Evolutionary conservation across 2,113 vertebrate genomes (phyloP).

Genomic region (Pelobates fuscus): DNA sequence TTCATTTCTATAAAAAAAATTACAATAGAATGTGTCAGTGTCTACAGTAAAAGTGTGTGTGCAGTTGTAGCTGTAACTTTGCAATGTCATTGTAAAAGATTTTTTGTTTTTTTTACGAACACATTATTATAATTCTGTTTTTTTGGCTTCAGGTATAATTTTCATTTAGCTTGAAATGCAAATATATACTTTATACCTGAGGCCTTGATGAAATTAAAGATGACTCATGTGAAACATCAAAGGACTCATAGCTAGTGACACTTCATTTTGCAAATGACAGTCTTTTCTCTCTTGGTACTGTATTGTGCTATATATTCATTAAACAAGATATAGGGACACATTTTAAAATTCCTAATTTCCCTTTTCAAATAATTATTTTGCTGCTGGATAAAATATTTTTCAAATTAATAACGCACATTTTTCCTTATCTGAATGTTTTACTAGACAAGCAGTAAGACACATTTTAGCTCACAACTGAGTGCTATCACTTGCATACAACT

Average conservation of each 20-base stretch:
- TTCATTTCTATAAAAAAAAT: no score
- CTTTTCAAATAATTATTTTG: neutral
- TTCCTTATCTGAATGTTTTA: no score
- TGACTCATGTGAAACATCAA: conserved; percentile 27
- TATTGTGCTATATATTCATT: conserved; percentile 33
- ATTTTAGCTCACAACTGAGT: no score
- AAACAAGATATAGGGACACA: conserved; percentile 7
- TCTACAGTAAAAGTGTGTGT: no score
- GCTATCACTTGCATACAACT: no score
- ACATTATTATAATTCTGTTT: neutral
- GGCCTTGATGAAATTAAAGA: conserved; percentile 28
- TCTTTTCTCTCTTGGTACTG: conserved; percentile 5
- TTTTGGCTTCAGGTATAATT: conserved; percentile 24
- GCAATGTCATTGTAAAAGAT: conserved; percentile 1
- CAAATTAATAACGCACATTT: neutral
- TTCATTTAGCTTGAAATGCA: conserved; percentile 24
- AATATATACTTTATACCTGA: conserved; percentile 2
- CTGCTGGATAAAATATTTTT: conserved; percentile 11
- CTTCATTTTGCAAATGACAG: conserved; percentile 26
- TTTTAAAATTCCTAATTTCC: conserved; percentile 19
- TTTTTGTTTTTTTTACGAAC: neutral
- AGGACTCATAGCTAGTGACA: conserved; percentile 33
- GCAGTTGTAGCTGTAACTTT: conserved; percentile 4
- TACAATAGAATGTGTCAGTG: no score
- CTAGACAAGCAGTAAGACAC: no score